Evolutionary conservation across 1,140 invertebrate genomes (phyloP), one percentile per base, ranked within the genome.

Genomic region (Marisa cornuarietis): DNA sequence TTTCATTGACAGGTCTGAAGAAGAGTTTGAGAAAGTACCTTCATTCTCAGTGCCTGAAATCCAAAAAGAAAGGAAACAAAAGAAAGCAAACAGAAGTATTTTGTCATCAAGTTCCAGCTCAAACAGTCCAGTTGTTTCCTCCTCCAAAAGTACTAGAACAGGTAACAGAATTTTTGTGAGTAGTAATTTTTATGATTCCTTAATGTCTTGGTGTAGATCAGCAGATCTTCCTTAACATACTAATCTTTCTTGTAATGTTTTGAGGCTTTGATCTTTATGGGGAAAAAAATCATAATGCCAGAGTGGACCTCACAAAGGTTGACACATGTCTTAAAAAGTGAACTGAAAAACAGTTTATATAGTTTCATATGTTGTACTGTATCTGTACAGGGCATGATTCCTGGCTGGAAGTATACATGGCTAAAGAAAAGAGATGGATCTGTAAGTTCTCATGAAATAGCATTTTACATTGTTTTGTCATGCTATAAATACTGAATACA

Each of bases 391-490:
- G 91, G 63, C 91, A 92, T 72, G 93, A 97, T 90, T 92, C 95
- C 84, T 98, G 97, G 97, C 92, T 94, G 49, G 97, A 99, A 92
- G 94, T 98, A 52, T 98, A 94, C 74, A 62, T 90, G 26, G 83
- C 85, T 26, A 73, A 81, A 76, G 86, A 88, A 81, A 78, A 85
- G 24, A 85, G 83, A 26, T 90, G 90, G 90, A 80, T 89, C 22
- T 88, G 90, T 90, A 85, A 87, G 90, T 87, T 81, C n/a, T 22
- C 18, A 61, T 26, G 18, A 65, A 49, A 22, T 42, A 16, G 18
- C 14, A 49, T 76, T 14, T 22, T 76, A 20, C 18, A 16, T 10
- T 76, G 51, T 76, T 62, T 51, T 58, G 58, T 42, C 31, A 42
- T 42, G 2, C 31, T 42, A 42, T 42, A 4, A 42, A 42, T 42